Percentiles rank a stretch among this genome's conserved stretches.
Conservation (phyloP, 2,797 vertebrate genomes). For the Eospalax fontanierii region DNA sequence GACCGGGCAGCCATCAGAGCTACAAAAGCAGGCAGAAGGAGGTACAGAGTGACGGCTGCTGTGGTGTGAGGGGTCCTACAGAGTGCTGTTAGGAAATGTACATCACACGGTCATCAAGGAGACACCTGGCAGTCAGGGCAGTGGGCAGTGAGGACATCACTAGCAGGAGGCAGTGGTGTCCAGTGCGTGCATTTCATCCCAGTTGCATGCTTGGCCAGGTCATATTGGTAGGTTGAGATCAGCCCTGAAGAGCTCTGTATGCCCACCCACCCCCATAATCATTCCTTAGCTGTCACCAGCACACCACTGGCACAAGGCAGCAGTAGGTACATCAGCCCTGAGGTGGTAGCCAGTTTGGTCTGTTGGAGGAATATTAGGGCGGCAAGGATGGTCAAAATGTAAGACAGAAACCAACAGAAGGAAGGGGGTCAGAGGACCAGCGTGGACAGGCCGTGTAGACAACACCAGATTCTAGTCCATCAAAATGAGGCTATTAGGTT, state of each 20-base stretch:
- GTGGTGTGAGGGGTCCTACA: background rate
- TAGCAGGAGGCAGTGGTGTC: background rate
- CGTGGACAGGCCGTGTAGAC: rapidly evolving
- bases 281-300: background rate
- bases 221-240: background rate
- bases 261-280: background rate
- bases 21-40: background rate
- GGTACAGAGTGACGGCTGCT: background rate
- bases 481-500: background rate
- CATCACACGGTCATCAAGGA: background rate
- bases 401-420: background rate
- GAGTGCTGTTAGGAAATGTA: no score
- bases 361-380: background rate
- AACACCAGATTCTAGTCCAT: background rate
- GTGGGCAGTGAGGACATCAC: background rate
- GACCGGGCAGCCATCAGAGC: background rate
- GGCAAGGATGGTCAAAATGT: background rate
- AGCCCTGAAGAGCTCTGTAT: background rate
- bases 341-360: background rate
- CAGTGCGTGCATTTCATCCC: background rate
- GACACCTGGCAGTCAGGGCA: no score
- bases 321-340: background rate
- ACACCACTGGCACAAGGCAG: background rate
- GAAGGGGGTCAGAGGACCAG: background rate
- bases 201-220: background rate